These are phyloP conservation scores for Anoplophora glabripennis DNA, from an alignment of 1,140 invertebrate genomes.

Conservation along the genomic window DNA sequence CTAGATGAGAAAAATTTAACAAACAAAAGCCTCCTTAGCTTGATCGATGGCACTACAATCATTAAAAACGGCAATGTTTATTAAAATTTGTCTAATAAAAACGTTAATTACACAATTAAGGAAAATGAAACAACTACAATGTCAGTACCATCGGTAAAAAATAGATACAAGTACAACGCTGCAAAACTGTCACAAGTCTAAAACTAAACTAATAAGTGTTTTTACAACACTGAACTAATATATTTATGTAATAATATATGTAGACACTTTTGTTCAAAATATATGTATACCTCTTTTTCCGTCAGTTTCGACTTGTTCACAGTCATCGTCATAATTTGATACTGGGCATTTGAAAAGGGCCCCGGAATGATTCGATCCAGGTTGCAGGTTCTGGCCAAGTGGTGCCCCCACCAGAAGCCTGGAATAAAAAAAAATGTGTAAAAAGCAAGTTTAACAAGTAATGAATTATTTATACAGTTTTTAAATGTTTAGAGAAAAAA, in stretches of 20 bases:
- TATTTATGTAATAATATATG: slow-evolving; percentile 5
- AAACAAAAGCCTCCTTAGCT: not conserved
- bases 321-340: slow-evolving; percentile 64
- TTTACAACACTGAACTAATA: slow-evolving; percentile 15
- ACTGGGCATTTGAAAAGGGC: slow-evolving; percentile 85
- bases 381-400: slow-evolving; percentile 79
- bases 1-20: not conserved
- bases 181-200: not conserved
- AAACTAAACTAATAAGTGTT: slow-evolving; percentile 13
- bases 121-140: no score
- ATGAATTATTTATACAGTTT: no score
- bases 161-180: not conserved
- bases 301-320: slow-evolving; percentile 82
- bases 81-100: no score
- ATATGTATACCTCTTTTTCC: slow-evolving; percentile 73
- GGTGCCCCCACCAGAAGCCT: slow-evolving; percentile 93
- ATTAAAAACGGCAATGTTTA: no score
- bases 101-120: no score
- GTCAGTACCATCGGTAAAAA: no score
- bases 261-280: not conserved
- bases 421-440: slow-evolving; percentile 44
- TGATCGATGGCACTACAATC: no score
- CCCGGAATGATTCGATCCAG: slow-evolving; percentile 78
- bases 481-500: no score
- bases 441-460: no score